Evolutionary conservation across 2,797 vertebrate genomes (phyloP).

Genomic region (Staurois parvus): DNA sequence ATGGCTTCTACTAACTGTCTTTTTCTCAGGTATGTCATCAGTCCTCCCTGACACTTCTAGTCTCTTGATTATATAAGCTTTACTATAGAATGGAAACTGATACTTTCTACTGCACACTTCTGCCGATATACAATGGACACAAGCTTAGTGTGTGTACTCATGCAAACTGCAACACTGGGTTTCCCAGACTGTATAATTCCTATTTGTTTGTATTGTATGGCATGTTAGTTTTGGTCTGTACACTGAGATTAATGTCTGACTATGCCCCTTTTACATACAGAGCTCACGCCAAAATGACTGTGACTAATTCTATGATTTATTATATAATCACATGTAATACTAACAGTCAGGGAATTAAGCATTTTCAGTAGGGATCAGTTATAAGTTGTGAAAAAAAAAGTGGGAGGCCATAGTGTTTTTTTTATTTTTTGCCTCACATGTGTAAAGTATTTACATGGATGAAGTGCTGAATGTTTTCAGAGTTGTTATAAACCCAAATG

Average conservation of each 20-base stretch:
- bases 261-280: constrained; percentile 48
- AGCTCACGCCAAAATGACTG: constrained; percentile 29
- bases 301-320: constrained; percentile 8
- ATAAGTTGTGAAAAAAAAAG: too few relatives aligned
- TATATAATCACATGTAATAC: too few relatives aligned
- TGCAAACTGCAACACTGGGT: constrained; percentile 14
- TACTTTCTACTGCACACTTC: constrained; percentile 4
- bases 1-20: too few relatives aligned
- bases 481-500: too few relatives aligned
- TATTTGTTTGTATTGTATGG: constrained; percentile 46
- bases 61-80: background rate
- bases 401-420: too few relatives aligned
- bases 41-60: background rate
- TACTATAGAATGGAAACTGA: constrained; percentile 4
- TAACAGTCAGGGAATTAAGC: too few relatives aligned
- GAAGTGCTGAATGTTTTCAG: too few relatives aligned
- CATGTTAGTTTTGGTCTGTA: constrained; percentile 52
- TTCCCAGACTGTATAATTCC: constrained; percentile 47
- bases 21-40: background rate
- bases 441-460: too few relatives aligned
- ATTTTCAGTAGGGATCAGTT: too few relatives aligned
- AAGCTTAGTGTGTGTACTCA: constrained; percentile 47
- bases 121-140: constrained; percentile 27
- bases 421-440: too few relatives aligned
- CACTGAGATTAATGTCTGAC: constrained; percentile 28